These are phyloP conservation scores for Rhopalosiphum maidis DNA, from an alignment of 1,140 invertebrate species.

Conservation along the genomic window DNA sequence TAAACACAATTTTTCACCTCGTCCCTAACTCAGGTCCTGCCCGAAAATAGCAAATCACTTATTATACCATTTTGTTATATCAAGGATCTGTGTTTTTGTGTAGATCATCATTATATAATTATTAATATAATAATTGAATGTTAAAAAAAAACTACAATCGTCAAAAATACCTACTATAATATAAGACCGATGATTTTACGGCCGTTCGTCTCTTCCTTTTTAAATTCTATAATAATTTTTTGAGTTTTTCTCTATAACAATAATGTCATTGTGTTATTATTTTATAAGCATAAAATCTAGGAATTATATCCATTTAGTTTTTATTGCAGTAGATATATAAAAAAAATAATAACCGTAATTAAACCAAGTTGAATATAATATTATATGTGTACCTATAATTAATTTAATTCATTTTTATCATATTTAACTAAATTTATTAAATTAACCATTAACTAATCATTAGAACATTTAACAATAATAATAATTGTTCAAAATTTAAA, in stretches of 20 bases:
- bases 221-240: background rate
- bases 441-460: no score
- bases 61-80: background rate
- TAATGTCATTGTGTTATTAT: background rate
- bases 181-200: background rate
- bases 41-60: background rate
- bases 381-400: no score
- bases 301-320: background rate
- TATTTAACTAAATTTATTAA: no score
- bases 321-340: background rate
- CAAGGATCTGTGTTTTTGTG: background rate
- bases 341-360: background rate
- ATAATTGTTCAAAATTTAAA: background rate
- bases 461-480: background rate
- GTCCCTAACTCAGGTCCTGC: background rate
- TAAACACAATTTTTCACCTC: background rate
- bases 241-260: background rate
- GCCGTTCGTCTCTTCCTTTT: background rate
- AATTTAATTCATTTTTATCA: no score
- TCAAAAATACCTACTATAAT: background rate
- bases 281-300: background rate
- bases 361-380: background rate
- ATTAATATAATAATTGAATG: background rate
- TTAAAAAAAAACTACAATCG: background rate
- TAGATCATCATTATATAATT: background rate